A percentile compares a stretch with the other conserved stretches of the same genome.
Evolutionary conservation across 2,888 invertebrate genomes (phyloP).

Genomic region (Euzophera pinguis): DNA sequence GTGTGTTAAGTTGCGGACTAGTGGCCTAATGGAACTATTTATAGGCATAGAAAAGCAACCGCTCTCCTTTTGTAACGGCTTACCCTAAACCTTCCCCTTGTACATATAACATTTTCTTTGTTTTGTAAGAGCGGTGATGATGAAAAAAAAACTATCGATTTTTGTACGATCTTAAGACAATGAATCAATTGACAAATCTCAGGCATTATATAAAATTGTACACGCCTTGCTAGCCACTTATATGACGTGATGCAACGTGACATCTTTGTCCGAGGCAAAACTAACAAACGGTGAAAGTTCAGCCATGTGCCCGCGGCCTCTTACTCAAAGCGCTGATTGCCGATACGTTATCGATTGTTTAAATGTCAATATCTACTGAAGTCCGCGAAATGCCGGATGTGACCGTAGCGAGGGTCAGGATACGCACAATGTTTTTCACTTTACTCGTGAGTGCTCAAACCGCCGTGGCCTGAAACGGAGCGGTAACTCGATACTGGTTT

Average conservation of each 20-base stretch:
- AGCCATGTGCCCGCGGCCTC: slow-evolving; percentile 25
- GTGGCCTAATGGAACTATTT: slow-evolving; percentile 35
- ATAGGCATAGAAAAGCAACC: slow-evolving; percentile 16
- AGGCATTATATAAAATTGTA: slow-evolving; percentile 38
- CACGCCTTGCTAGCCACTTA: slow-evolving; percentile 43
- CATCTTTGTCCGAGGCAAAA: slow-evolving; percentile 53
- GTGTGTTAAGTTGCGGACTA: slow-evolving; percentile 29
- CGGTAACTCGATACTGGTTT: slow-evolving; percentile 61
- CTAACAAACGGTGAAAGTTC: slow-evolving; percentile 73
- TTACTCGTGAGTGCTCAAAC: slow-evolving; percentile 32
- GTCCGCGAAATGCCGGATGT: slow-evolving; percentile 22
- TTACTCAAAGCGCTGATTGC: slow-evolving; percentile 24
- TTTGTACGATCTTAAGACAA: slow-evolving; percentile 8
- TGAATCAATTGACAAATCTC: slow-evolving; percentile 14
- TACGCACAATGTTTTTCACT: slow-evolving; percentile 35
- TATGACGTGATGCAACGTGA: slow-evolving; percentile 51
- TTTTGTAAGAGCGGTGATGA: neutral
- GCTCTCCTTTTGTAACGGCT: neutral
- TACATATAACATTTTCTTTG: neutral
- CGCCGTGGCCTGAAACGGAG: slow-evolving; percentile 56
- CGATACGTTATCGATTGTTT: slow-evolving; percentile 31
- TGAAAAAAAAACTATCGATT: neutral
- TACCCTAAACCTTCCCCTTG: neutral
- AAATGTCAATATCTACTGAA: slow-evolving; percentile 34
- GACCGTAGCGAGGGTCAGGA: slow-evolving; percentile 18